Evolutionary conservation across 2,888 invertebrate genomes (phyloP).

Genomic region (Cephus runcator): DNA sequence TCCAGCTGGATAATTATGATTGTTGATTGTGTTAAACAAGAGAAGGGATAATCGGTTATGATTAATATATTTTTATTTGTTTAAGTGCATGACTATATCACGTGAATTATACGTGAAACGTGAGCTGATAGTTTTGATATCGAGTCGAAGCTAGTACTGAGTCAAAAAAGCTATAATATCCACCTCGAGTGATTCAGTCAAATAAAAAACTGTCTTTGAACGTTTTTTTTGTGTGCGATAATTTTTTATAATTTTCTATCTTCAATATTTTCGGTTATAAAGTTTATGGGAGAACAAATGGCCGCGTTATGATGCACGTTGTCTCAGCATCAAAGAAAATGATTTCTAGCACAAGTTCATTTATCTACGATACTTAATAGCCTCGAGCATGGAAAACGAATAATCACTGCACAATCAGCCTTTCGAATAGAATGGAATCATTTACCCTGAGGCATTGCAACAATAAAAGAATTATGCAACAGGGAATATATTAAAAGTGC

Average conservation of each 20-base stretch:
- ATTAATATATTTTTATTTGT: neutral
- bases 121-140: neutral
- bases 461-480: neutral
- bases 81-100: neutral
- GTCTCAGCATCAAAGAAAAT: neutral
- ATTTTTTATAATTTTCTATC: neutral
- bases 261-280: neutral
- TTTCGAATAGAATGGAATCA: neutral
- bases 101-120: neutral
- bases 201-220: neutral
- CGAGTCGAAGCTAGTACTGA: neutral
- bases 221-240: neutral
- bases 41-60: neutral
- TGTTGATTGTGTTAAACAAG: neutral
- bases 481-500: neutral
- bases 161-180: neutral
- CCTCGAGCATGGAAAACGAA: neutral
- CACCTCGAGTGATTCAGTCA: neutral
- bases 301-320: neutral
- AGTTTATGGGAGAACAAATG: neutral
- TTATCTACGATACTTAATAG: neutral
- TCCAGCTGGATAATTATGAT: neutral
- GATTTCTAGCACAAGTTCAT: neutral
- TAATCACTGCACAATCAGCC: neutral
- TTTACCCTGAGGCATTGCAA: neutral